Evolutionary conservation across 2,888 invertebrate species (phyloP).

Genomic region (Iphiclides podalirius): DNA sequence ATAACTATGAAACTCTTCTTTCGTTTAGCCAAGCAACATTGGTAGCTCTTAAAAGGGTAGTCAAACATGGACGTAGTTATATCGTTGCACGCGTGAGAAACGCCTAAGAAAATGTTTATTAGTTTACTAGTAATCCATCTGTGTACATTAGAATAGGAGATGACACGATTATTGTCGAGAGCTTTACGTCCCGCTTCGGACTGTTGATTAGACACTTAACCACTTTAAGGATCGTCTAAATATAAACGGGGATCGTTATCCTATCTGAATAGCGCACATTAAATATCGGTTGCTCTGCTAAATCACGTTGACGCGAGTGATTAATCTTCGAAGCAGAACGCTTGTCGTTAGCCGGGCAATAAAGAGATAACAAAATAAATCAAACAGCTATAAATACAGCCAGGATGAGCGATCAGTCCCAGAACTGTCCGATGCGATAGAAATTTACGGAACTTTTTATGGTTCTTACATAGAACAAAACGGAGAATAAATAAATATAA

Average conservation of each 20-base stretch:
- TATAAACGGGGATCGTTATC: slow-evolving; percentile 65
- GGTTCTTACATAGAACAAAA: slow-evolving; percentile 58
- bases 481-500: slow-evolving; percentile 64
- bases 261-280: slow-evolving; percentile 73
- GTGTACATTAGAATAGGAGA: background rate
- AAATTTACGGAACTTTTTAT: slow-evolving; percentile 72
- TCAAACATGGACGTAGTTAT: too few species aligned
- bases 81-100: too few species aligned
- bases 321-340: slow-evolving; percentile 76
- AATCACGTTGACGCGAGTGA: slow-evolving; percentile 76
- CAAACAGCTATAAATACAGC: slow-evolving; percentile 76
- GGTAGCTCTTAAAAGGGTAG: too few species aligned
- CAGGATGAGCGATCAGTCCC: slow-evolving; percentile 73
- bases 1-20: too few species aligned
- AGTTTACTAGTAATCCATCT: slow-evolving; percentile 7
- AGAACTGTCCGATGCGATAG: slow-evolving; percentile 63
- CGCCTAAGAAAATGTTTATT: too few species aligned
- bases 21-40: too few species aligned
- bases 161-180: slow-evolving; percentile 18
- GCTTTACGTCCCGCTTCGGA: slow-evolving; percentile 11
- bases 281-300: slow-evolving; percentile 77
- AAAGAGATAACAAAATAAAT: slow-evolving; percentile 80
- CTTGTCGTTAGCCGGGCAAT: slow-evolving; percentile 76
- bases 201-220: slow-evolving; percentile 59
- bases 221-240: slow-evolving; percentile 62